Percentiles rank a stretch among this genome's conserved stretches.
Evolutionary conservation across 2,888 invertebrate species (phyloP).

Genomic region (Lypha dubia): DNA sequence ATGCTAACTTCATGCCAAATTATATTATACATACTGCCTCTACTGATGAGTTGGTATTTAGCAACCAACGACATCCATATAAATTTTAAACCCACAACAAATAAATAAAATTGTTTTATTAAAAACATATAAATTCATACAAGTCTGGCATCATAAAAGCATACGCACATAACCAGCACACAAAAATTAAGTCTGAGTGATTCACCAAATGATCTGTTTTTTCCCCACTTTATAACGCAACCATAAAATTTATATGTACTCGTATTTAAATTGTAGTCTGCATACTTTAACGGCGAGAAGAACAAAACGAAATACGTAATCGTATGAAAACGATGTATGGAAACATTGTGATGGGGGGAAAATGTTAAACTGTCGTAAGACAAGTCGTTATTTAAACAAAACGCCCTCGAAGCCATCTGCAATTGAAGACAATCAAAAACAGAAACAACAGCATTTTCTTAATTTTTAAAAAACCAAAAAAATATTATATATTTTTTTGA

Average conservation of each 20-base stretch:
- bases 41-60: too few species aligned
- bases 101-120: too few species aligned
- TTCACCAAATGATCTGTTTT: conserved; percentile 49
- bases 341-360: conserved; percentile 44
- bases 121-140: too few species aligned
- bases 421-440: conserved; percentile 67
- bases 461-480: conserved; percentile 77
- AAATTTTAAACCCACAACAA: too few species aligned
- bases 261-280: neutral
- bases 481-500: conserved; percentile 74
- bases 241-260: conserved; percentile 3
- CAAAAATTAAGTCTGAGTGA: conserved; percentile 41
- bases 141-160: conserved; percentile 47
- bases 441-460: conserved; percentile 77
- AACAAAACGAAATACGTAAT: conserved; percentile 3
- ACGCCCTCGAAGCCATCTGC: conserved; percentile 70
- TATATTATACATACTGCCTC: too few species aligned
- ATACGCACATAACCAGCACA: neutral
- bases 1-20: too few species aligned
- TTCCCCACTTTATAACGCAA: neutral
- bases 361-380: conserved; percentile 61
- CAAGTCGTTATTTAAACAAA: conserved; percentile 69
- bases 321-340: neutral
- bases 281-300: conserved; percentile 4
- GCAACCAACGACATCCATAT: too few species aligned